These are phyloP conservation scores for Crotalus viridis DNA, from an alignment of 2,113 vertebrate species.

Conservation along the genomic window DNA sequence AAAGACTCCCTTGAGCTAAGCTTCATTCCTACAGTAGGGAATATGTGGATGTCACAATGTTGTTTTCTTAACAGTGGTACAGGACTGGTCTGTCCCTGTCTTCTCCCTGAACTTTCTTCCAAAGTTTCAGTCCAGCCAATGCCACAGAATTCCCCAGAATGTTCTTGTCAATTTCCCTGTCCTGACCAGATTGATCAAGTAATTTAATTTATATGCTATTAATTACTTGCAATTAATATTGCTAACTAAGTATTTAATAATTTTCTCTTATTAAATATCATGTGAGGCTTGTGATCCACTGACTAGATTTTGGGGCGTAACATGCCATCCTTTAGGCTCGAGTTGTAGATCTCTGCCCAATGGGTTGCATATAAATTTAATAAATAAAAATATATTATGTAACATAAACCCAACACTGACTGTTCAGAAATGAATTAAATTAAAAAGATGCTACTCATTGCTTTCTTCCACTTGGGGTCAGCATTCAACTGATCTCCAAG, in stretches of 20 bases:
- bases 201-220: background rate
- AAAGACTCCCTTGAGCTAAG: background rate
- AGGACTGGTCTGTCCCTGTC: background rate
- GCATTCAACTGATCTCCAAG: background rate
- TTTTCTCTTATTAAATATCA: background rate
- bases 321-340: background rate
- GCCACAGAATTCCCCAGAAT: background rate
- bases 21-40: background rate
- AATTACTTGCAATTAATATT: background rate
- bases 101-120: background rate
- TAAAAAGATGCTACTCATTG: background rate
- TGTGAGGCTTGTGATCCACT: background rate
- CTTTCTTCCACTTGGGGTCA: background rate
- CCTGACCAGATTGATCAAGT: background rate
- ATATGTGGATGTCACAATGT: background rate
- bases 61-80: background rate
- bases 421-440: background rate
- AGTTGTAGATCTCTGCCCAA: background rate
- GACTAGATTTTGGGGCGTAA: background rate
- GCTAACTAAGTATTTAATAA: background rate
- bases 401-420: background rate
- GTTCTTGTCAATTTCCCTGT: background rate
- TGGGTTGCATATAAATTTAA: background rate
- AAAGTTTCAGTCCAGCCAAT: background rate
- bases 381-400: too few relatives aligned